These are phyloP conservation scores for Brenthis daphne DNA, from an alignment of 2,888 invertebrate species.

Conservation along the genomic window DNA sequence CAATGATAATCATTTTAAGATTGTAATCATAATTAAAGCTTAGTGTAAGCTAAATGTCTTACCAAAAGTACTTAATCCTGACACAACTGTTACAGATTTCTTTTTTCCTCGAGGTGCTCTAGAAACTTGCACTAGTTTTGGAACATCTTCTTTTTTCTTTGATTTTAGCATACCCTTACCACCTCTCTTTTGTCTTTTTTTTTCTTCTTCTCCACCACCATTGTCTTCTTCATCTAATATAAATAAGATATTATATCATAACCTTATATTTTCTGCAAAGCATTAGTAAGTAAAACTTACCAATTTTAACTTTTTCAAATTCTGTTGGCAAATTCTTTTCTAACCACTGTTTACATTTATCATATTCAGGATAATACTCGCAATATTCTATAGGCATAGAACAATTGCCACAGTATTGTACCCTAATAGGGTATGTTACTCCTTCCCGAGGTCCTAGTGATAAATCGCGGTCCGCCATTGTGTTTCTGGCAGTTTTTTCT, in stretches of 20 bases:
- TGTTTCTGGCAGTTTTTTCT: conserved; percentile 20
- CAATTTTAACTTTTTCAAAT: conserved; percentile 93
- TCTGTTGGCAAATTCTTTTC: conserved; percentile 96
- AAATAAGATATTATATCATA: conserved; percentile 24
- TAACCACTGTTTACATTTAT: conserved; percentile 98
- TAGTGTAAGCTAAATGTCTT: conserved; percentile 22
- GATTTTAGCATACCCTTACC: conserved; percentile 98
- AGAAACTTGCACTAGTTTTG: conserved; percentile 92
- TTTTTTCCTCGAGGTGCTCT: conserved; percentile 98
- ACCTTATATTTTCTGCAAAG: conserved; percentile 27
- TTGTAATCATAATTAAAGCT: not conserved
- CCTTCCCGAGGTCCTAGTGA: conserved; percentile 87
- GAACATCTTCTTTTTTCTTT: conserved; percentile 96
- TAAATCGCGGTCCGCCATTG: conserved; percentile 82
- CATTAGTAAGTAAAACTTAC: conserved; percentile 57
- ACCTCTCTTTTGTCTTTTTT: conserved; percentile 97
- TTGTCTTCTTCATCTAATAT: conserved; percentile 83
- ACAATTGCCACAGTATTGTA: conserved; percentile 96
- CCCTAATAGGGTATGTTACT: conserved; percentile 90
- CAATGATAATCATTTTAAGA: too few species aligned
- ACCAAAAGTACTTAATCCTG: conserved; percentile 97
- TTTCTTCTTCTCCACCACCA: conserved; percentile 93
- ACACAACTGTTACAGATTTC: conserved; percentile 98
- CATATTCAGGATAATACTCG: conserved; percentile 98
- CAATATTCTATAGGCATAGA: conserved; percentile 99